These are phyloP conservation scores for Pollenia labialis DNA, from an alignment of 2,888 invertebrate genomes.

Conservation along the genomic window DNA sequence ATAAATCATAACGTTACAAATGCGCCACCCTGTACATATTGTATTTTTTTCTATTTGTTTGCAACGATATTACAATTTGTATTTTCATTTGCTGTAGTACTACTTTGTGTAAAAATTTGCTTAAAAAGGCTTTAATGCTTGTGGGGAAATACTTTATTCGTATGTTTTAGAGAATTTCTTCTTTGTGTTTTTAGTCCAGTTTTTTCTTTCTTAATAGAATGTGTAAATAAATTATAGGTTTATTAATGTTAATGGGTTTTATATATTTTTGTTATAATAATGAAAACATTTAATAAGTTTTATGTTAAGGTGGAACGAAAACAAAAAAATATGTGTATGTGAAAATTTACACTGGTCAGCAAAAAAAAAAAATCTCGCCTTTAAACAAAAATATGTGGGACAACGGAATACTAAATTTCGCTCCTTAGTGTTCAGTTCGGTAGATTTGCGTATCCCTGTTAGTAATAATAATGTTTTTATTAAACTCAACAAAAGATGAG, in stretches of 20 bases:
- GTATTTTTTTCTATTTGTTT: not conserved
- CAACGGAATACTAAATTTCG: too few species aligned
- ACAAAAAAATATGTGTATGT: not conserved
- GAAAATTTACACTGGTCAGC: too few species aligned
- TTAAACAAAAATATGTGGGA: too few species aligned
- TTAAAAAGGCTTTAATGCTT: not conserved
- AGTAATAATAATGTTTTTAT: too few species aligned
- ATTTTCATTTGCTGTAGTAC: slow-evolving; percentile 15
- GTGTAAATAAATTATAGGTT: slow-evolving; percentile 24
- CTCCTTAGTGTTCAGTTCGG: too few species aligned
- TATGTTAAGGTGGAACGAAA: not conserved
- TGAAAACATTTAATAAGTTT: slow-evolving; percentile 10
- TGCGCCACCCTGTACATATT: too few species aligned
- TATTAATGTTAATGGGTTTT: not conserved
- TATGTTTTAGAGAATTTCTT: not conserved
- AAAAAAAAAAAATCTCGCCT: too few species aligned
- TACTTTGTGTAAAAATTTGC: slow-evolving; percentile 25
- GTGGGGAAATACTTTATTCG: slow-evolving; percentile 19
- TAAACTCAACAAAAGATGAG: too few species aligned
- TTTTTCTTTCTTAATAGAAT: not conserved
- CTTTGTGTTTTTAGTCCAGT: not conserved
- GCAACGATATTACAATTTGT: slow-evolving; percentile 22
- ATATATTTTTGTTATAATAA: not conserved
- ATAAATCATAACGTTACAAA: too few species aligned
- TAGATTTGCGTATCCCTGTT: too few species aligned